Evolutionary conservation across 2,888 invertebrate genomes (phyloP).

Genomic region (Eupsilia transversa): DNA sequence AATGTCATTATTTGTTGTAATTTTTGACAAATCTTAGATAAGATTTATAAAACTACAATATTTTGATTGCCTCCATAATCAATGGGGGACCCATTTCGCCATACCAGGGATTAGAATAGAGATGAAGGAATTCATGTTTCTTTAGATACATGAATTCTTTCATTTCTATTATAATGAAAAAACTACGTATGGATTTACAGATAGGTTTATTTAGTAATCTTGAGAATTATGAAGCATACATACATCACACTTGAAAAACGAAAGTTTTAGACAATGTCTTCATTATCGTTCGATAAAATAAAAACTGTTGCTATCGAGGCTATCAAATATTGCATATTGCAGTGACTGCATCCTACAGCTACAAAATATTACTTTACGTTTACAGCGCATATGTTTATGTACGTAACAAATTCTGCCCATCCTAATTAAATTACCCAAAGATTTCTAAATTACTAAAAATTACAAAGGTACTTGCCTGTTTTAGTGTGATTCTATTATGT

Average conservation of each 20-base stretch:
- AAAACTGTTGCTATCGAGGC: conserved; percentile 22
- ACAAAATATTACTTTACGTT: conserved; percentile 30
- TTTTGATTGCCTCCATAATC: neutral
- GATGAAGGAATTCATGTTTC: neutral
- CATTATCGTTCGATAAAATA: neutral
- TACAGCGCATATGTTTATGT: conserved; percentile 59
- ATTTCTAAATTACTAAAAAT: conserved; percentile 2
- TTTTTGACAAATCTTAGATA: neutral
- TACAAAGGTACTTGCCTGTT: conserved; percentile 52
- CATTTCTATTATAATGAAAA: neutral
- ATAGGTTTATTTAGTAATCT: neutral
- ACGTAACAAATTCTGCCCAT: conserved; percentile 54
- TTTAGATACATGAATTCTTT: neutral
- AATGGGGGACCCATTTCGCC: conserved; percentile 1
- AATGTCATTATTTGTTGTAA: conserved; percentile 5
- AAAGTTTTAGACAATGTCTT: conserved; percentile 17
- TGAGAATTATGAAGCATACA: neutral
- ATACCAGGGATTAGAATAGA: neutral
- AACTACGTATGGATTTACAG: neutral
- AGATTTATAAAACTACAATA: neutral
- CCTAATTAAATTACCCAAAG: conserved; percentile 59
- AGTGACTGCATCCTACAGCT: conserved; percentile 17
- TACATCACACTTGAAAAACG: conserved; percentile 3
- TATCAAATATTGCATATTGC: conserved; percentile 35
- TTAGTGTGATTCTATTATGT: conserved; percentile 32